Conservation (phyloP, 2,113 vertebrate genomes). For the Dasyurus viverrinus region DNA sequence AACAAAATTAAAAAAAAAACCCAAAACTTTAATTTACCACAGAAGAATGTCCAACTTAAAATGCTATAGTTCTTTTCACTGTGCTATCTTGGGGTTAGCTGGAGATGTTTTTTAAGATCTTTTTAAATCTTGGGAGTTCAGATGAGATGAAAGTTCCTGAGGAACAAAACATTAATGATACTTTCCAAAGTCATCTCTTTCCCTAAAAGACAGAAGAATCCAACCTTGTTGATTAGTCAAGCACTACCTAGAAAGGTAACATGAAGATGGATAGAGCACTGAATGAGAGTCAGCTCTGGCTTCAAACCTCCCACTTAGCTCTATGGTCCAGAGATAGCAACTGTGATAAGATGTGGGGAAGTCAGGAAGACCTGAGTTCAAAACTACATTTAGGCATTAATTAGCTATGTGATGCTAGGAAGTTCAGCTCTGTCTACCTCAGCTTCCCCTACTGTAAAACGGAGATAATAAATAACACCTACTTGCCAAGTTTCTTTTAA, state of each 20-base stretch:
- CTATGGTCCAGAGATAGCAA: background rate
- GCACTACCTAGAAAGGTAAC: background rate
- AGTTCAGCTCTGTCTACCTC: background rate
- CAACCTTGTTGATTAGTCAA: background rate
- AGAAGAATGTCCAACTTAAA: background rate
- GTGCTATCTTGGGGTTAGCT: background rate
- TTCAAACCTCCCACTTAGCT: background rate
- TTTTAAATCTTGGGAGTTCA: background rate
- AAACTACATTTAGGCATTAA: background rate
- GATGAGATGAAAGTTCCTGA: background rate
- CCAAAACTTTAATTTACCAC: no score
- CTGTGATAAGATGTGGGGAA: background rate
- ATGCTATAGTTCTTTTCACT: background rate
- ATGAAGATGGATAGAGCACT: background rate
- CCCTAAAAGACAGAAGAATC: background rate
- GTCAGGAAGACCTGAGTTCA: background rate
- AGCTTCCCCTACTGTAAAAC: background rate
- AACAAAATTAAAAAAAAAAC: background rate
- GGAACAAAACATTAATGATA: background rate
- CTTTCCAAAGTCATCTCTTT: background rate
- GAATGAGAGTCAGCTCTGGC: background rate
- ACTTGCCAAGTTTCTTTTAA: background rate
- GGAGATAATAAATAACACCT: background rate
- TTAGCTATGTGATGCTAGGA: background rate
- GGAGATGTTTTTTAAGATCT: background rate